Base-by-base conservation (phyloP, 2,888 invertebrate species). In the Polymixis lichenea region DNA sequence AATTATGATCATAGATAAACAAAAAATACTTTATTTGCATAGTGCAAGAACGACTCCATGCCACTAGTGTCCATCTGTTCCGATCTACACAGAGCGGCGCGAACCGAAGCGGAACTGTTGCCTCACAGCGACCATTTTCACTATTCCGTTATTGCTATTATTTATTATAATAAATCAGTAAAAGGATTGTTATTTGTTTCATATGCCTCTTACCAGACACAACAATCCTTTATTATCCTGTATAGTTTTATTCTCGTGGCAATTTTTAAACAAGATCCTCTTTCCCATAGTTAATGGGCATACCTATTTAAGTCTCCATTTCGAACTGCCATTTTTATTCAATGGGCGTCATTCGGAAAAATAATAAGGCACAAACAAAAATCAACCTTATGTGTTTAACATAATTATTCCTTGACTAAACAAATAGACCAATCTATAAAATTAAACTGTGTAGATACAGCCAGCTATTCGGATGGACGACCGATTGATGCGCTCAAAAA, bases 31-130 rank as follows among this genome's bases (percentile, higher is more conserved):
- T 28, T 15, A 73, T 49, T 49, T 61, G 5, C 55, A 19, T 13
- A 62, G 25, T 1, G 9, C 7, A 15, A 2, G 3, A 0, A 17
- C 77, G 13, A 65, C 84, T 87, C 81, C 49, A 85, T n/a, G 19
- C n/a, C 56, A 66, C 60, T 64, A 11, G 0, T 84, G 70, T 77
- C 76, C 78, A 80, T 71, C 70, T 90, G 86, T 91, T 85, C 90
- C 83, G 82, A 86, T 87, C 84, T 86, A 78, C 90, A 87, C 90
- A 87, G 89, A 89, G 90, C 90, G 86, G 91, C 82, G 90, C 87
- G 87, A 92, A 93, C 89, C 94, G 93, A 93, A 92, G 94, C 95
- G 94, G 93, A 94, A 95, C 95, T 92, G 84, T 91, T 90, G 90
- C 91, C 88, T 91, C 91, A 90, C 86, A 83, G 80, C 72, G 80